Percentiles rank a stretch among this genome's conserved stretches.
Evolutionary conservation across 2,888 invertebrate genomes (phyloP).

Genomic region (Lepidochrysops patricia): DNA sequence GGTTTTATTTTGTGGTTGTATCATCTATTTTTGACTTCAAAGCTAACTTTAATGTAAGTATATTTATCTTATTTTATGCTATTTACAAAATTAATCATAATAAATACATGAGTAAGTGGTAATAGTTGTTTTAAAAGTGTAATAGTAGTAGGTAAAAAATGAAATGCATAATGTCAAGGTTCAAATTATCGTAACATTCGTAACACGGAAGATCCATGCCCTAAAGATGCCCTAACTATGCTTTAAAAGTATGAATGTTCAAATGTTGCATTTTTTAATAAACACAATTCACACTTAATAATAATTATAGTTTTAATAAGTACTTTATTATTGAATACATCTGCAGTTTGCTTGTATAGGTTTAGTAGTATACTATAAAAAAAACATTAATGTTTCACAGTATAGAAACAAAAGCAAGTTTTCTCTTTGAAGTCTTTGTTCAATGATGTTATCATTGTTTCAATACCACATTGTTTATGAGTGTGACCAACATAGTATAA

Average conservation of each 20-base stretch:
- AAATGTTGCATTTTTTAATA: neutral
- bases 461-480: neutral
- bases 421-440: slow-evolving; percentile 3
- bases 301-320: no score
- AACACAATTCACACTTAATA: neutral
- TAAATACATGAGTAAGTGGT: neutral
- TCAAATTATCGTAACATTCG: neutral
- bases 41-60: slow-evolving; percentile 42
- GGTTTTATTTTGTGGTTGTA: slow-evolving; percentile 55
- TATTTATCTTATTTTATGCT: slow-evolving; percentile 20
- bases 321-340: no score
- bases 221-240: neutral
- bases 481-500: neutral
- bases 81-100: neutral
- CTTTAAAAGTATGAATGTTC: no score
- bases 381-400: neutral
- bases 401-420: neutral
- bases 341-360: no score
- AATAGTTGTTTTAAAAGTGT: neutral
- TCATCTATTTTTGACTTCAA: slow-evolving; percentile 54
- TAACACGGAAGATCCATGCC: neutral
- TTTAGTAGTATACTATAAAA: neutral
- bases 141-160: neutral
- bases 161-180: slow-evolving; percentile 12
- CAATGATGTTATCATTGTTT: slow-evolving; percentile 9